Evolutionary conservation across 2,797 vertebrate species (phyloP).

Genomic region (Oceanodroma leucorhoa): DNA sequence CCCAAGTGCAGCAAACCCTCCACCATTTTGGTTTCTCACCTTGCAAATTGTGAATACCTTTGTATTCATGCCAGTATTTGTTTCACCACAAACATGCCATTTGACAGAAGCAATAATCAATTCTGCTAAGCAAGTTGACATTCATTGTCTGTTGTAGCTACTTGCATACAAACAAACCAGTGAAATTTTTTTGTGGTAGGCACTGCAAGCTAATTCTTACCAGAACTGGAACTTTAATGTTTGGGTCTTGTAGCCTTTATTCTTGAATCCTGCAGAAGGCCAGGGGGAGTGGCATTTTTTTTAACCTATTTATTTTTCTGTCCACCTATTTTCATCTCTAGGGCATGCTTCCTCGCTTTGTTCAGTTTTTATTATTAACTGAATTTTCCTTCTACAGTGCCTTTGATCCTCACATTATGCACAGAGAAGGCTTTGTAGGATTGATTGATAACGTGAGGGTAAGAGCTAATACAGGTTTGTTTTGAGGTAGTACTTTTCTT

Average conservation of each 20-base stretch:
- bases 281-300: accelerated
- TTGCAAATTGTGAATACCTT: neutral
- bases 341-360: neutral
- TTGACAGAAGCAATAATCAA: neutral
- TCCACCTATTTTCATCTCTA: neutral
- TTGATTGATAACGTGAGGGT: neutral
- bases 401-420: neutral
- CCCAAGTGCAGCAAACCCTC: neutral
- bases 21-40: neutral
- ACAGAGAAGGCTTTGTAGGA: neutral
- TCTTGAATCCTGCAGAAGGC: neutral
- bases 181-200: neutral
- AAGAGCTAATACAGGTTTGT: neutral
- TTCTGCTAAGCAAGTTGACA: neutral
- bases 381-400: neutral
- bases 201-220: neutral
- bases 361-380: neutral
- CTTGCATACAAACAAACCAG: neutral
- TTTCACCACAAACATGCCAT: neutral
- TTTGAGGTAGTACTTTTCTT: neutral
- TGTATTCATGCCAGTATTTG: neutral
- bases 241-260: neutral
- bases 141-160: neutral
- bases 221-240: neutral
- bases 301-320: neutral